phyloP scores from a whole-genome alignment of 2,797 vertebrate genomes.

The Varecia variegata region DNA sequence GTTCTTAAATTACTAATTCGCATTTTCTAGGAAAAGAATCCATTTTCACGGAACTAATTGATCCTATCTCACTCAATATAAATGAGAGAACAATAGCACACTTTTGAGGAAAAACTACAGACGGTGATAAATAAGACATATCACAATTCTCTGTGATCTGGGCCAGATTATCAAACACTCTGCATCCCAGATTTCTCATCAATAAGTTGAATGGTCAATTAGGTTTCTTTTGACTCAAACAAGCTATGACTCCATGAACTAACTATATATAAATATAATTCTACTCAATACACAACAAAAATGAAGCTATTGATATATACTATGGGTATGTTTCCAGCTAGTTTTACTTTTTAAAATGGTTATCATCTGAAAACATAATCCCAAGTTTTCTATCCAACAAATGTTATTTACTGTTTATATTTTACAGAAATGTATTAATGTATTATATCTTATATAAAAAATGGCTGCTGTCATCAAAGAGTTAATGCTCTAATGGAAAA shows the following conservation, averaged over 20 bases:
- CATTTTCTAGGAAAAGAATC: conserved; percentile 10
- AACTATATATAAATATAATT: background rate
- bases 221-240: background rate
- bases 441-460: background rate
- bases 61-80: background rate
- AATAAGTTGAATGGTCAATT: background rate
- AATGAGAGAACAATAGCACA: background rate
- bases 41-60: background rate
- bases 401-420: background rate
- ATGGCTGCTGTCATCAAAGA: background rate
- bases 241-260: background rate
- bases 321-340: background rate
- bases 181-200: background rate
- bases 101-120: background rate
- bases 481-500: background rate
- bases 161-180: background rate
- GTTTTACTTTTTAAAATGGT: background rate
- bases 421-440: background rate
- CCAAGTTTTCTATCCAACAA: background rate
- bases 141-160: background rate
- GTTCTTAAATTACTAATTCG: background rate
- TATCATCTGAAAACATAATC: background rate
- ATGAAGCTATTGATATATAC: background rate
- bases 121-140: background rate
- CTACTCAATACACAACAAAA: background rate